phyloP scores from a whole-genome alignment of 2,888 invertebrate genomes.

The Stenoptilia bipunctidactyla region DNA sequence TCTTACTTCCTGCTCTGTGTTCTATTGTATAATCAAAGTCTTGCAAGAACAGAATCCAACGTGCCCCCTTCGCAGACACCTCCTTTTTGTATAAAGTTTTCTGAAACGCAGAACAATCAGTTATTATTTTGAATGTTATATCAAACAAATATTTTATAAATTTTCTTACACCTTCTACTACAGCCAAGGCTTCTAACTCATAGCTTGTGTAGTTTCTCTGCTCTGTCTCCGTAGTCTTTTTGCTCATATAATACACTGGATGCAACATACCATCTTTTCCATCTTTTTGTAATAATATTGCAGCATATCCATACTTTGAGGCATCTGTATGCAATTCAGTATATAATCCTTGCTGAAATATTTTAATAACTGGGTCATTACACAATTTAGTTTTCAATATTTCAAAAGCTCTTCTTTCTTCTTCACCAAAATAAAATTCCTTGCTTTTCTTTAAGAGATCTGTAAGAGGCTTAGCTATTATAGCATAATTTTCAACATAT shows the following conservation, averaged over 20 bases:
- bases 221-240: slow-evolving; percentile 10
- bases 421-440: slow-evolving; percentile 7
- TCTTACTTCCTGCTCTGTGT: slow-evolving; percentile 9
- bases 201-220: slow-evolving; percentile 10
- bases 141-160: slow-evolving; percentile 9
- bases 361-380: slow-evolving; percentile 11
- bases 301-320: slow-evolving; percentile 6
- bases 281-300: slow-evolving; percentile 15
- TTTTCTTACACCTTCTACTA: too few relatives aligned
- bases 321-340: slow-evolving; percentile 19
- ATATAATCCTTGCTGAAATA: slow-evolving; percentile 9
- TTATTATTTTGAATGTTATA: not conserved
- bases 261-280: slow-evolving; percentile 10
- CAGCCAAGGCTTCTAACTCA: slow-evolving; percentile 12
- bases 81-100: slow-evolving; percentile 21
- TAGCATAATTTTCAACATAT: slow-evolving; percentile 14
- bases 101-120: slow-evolving; percentile 14
- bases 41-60: slow-evolving; percentile 14
- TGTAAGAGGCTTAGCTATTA: slow-evolving; percentile 9
- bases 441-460: slow-evolving; percentile 9
- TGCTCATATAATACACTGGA: slow-evolving; percentile 17
- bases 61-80: slow-evolving; percentile 15
- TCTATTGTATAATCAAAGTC: slow-evolving; percentile 14
- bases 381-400: slow-evolving; percentile 8
- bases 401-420: slow-evolving; percentile 6